Evolutionary conservation across 2,888 invertebrate species (phyloP).

Genomic region (Galerucella calmariensis): DNA sequence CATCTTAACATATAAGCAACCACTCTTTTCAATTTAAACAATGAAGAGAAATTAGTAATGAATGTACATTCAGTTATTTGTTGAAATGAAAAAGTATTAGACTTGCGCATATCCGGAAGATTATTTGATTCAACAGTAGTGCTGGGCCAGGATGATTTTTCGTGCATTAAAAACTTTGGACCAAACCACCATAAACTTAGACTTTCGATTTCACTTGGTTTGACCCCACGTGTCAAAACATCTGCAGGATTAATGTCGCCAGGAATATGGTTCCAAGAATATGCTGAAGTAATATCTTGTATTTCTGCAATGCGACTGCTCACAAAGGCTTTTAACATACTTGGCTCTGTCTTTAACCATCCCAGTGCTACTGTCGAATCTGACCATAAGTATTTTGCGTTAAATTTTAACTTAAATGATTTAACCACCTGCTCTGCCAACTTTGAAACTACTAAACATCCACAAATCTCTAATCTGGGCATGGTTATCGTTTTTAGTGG

Average conservation of each 20-base stretch:
- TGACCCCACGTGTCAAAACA: no score
- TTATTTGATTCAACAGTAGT: constrained; percentile 2
- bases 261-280: background rate
- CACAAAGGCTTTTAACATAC: background rate
- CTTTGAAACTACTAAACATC: no score
- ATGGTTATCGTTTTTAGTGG: constrained; percentile 40
- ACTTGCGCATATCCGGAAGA: background rate
- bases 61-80: background rate
- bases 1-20: no score
- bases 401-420: background rate
- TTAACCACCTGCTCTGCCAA: no score
- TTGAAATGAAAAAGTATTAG: background rate
- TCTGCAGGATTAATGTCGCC: background rate
- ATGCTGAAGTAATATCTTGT: background rate
- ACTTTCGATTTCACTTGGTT: no score
- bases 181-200: background rate
- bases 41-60: no score
- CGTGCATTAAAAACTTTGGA: constrained; percentile 4
- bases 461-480: no score
- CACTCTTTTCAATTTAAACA: no score
- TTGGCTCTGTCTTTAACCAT: background rate
- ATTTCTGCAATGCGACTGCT: constrained; percentile 4
- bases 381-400: background rate
- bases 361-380: background rate
- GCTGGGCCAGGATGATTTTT: background rate